phyloP scores from a whole-genome alignment of 2,797 vertebrate species.

The Philypnodon macrostomus region DNA sequence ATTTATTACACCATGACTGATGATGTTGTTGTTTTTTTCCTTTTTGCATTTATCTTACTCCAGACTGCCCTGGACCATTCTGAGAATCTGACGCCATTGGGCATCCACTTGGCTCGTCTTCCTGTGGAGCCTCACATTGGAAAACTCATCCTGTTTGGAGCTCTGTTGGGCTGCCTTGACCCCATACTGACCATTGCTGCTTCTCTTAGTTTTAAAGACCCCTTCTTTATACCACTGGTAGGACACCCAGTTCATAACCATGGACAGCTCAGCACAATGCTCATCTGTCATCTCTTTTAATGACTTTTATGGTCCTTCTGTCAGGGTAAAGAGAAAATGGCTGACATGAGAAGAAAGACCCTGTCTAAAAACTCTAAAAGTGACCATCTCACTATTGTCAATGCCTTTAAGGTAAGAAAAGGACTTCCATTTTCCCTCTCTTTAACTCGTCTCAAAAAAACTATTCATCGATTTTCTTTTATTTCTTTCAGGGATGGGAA shows the following conservation, averaged over 20 bases:
- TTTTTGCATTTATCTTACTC: slow-evolving; percentile 22
- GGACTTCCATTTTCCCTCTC: not conserved
- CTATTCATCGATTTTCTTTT: slow-evolving; percentile 11
- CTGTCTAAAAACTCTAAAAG: slow-evolving; percentile 90
- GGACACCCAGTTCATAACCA: slow-evolving; percentile 21
- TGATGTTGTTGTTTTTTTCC: not conserved
- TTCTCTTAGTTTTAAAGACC: slow-evolving; percentile 98
- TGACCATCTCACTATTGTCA: slow-evolving; percentile 92
- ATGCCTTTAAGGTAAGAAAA: slow-evolving; percentile 86
- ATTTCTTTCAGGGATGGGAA: slow-evolving; percentile 87
- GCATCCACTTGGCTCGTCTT: slow-evolving; percentile 90
- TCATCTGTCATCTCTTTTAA: not conserved
- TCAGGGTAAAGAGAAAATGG: slow-evolving; percentile 95
- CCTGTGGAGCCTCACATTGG: slow-evolving; percentile 97
- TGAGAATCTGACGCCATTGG: slow-evolving; percentile 91
- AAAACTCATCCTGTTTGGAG: slow-evolving; percentile 97
- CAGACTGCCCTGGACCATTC: slow-evolving; percentile 91
- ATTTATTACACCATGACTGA: no score
- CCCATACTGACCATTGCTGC: slow-evolving; percentile 95
- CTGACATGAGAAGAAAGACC: slow-evolving; percentile 87
- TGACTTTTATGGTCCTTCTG: slow-evolving; percentile 13
- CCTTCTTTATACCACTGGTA: slow-evolving; percentile 96
- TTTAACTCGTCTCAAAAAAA: slow-evolving; percentile 9
- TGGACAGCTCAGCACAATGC: slow-evolving; percentile 1
- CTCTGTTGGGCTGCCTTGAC: slow-evolving; percentile 92